Evolutionary conservation across 2,888 invertebrate genomes (phyloP).

Genomic region (Cantharis lateralis): DNA sequence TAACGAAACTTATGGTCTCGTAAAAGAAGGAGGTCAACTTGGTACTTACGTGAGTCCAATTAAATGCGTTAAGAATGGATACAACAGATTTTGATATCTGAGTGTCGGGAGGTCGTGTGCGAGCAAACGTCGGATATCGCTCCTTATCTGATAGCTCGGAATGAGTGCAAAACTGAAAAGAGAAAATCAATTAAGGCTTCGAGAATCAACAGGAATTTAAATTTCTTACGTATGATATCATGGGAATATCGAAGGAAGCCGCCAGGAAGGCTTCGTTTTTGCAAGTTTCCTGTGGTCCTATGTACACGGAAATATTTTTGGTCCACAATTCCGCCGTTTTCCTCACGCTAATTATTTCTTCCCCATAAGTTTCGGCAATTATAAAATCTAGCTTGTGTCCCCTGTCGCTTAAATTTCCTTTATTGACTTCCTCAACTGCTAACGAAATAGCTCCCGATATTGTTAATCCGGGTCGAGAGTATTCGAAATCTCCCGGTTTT

Average conservation of each 20-base stretch:
- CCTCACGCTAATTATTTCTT: slow-evolving; percentile 83
- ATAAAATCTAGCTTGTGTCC: slow-evolving; percentile 79
- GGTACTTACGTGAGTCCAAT: slow-evolving; percentile 82
- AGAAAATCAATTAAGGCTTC: background rate
- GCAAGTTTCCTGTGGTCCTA: slow-evolving; percentile 90
- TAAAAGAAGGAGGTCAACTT: background rate
- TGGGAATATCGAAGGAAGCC: slow-evolving; percentile 90
- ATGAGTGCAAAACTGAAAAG: slow-evolving; percentile 83
- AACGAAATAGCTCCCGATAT: slow-evolving; percentile 85
- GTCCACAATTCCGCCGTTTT: slow-evolving; percentile 86
- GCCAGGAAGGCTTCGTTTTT: slow-evolving; percentile 93
- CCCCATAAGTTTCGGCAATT: slow-evolving; percentile 89
- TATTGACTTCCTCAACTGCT: slow-evolving; percentile 82
- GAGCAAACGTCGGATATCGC: slow-evolving; percentile 87
- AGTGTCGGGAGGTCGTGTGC: slow-evolving; percentile 90
- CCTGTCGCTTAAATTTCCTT: slow-evolving; percentile 55
- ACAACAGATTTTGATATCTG: slow-evolving; percentile 93
- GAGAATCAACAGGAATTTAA: slow-evolving; percentile 2
- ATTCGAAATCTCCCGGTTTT: slow-evolving; percentile 75
- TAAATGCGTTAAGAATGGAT: slow-evolving; percentile 80
- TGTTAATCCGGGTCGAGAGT: slow-evolving; percentile 74
- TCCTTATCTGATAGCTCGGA: slow-evolving; percentile 86
- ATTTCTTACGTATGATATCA: slow-evolving; percentile 92
- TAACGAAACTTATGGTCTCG: background rate
- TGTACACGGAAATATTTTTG: slow-evolving; percentile 82